Conservation (phyloP, 2,797 vertebrate genomes). For the Siniperca undulata region DNA sequence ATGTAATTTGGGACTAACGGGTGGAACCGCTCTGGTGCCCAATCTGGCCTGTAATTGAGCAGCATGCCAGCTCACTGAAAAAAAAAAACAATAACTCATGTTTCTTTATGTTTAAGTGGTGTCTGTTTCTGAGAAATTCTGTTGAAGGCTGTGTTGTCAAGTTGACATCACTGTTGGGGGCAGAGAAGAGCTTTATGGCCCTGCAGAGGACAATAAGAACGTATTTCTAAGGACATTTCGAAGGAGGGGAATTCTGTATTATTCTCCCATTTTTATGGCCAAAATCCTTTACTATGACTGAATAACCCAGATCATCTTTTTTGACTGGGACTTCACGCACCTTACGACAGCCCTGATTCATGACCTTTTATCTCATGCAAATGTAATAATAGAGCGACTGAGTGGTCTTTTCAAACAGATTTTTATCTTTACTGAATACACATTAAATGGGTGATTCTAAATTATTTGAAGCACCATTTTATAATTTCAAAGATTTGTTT, state of each 20-base stretch:
- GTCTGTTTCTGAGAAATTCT: constrained; percentile 56
- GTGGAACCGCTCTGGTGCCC: constrained; percentile 64
- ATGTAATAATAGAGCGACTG: constrained; percentile 11
- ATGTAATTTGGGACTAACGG: constrained; percentile 79
- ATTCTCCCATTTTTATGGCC: constrained; percentile 12
- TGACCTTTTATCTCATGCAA: constrained; percentile 10
- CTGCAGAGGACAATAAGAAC: constrained; percentile 11
- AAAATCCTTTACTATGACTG: constrained; percentile 13
- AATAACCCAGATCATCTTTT: constrained; percentile 21
- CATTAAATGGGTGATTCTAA: constrained; percentile 31
- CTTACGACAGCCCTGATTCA: constrained; percentile 62
- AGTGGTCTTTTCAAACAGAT: constrained; percentile 3
- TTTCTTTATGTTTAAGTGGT: constrained; percentile 52
- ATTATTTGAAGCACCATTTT: constrained; percentile 19
- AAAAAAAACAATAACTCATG: constrained; percentile 46
- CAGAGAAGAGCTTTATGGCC: constrained; percentile 30
- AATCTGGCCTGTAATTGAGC: constrained; percentile 76
- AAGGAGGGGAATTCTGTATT: constrained; percentile 8
- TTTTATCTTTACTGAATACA: constrained; percentile 18
- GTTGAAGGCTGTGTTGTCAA: constrained; percentile 26
- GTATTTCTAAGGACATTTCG: constrained; percentile 20
- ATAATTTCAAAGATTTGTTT: constrained; percentile 14
- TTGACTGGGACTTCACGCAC: constrained; percentile 57
- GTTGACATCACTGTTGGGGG: constrained; percentile 31
- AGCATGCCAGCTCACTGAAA: constrained; percentile 46